These are phyloP conservation scores for Cavia porcellus DNA, from an alignment of 2,113 vertebrate species.

Conservation along the genomic window DNA sequence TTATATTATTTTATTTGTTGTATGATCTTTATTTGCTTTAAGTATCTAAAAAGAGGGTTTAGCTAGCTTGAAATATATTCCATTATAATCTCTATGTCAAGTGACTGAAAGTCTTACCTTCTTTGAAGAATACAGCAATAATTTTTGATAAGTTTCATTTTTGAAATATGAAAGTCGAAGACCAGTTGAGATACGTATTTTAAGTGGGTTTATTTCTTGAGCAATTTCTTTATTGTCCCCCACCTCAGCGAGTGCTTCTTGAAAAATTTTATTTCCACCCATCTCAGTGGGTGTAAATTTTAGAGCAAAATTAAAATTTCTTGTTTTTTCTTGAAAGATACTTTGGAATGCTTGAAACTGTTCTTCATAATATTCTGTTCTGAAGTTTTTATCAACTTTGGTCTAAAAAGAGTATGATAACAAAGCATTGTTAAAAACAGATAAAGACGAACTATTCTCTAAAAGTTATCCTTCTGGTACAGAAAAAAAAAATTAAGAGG, in stretches of 20 bases:
- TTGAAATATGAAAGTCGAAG: slow-evolving; percentile 56
- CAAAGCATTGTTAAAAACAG: not conserved
- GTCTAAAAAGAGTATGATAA: slow-evolving; percentile 86
- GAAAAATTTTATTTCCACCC: no score
- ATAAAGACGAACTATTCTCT: not conserved
- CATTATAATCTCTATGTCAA: not conserved
- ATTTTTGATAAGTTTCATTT: slow-evolving; percentile 72
- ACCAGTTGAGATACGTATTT: rapidly evolving
- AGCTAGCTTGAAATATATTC: not conserved
- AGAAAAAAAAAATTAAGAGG: not conserved
- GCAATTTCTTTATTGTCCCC: rapidly evolving
- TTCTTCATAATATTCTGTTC: slow-evolving; percentile 89
- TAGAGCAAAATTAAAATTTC: slow-evolving; percentile 83
- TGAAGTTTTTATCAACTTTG: slow-evolving; percentile 88
- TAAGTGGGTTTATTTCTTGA: not conserved
- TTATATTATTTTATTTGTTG: not conserved
- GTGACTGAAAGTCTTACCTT: slow-evolving; percentile 85
- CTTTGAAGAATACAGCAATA: slow-evolving; percentile 72
- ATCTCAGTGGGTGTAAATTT: slow-evolving; percentile 84
- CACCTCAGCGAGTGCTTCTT: slow-evolving; percentile 35
- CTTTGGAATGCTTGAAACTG: slow-evolving; percentile 84
- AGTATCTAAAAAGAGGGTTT: not conserved
- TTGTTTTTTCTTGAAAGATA: slow-evolving; percentile 79
- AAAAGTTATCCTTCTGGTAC: not conserved
- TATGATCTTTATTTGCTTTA: not conserved